Evolutionary conservation across 2,113 vertebrate species (phyloP), one percentile per base, ranked within the genome.

Genomic region (Cephalopterus ornatus): DNA sequence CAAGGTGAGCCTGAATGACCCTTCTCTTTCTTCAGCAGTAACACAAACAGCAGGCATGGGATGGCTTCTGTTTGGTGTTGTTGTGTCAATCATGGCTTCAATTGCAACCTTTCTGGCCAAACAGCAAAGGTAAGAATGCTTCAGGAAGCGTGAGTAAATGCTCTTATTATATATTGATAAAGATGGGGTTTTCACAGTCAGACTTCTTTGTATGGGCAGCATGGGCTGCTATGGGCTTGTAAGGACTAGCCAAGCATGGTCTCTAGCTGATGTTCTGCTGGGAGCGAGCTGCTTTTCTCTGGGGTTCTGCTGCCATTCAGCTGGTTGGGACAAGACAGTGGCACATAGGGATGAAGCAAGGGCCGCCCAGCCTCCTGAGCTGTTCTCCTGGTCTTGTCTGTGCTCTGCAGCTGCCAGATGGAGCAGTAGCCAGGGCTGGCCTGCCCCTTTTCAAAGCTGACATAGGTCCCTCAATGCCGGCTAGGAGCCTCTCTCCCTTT

Each of bases 61-160:
- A 59, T 97, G 97, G 96, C 61, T 92, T 33, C 52, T 95, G 14
- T 66, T 96, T 23, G 84, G 53, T 68, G 55, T 39, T 55, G 49
- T 73, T 1, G 14, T 95, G 73, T 67, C 66, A 77, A 26, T 93
- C 8, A 1, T 42, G 53, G 95, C 39, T 78, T 91, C 82, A 65
- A 5, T 97, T 27, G 12, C 81, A 73, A 88, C 85, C n/a, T 87
- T 96, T 81, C 85, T 96, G 95, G 85, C 79, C 82, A 96, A 92
- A 49, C 95, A 94, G 20, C 41, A 16, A 63, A 96, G 97, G 97
- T 97, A 93, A 97, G 96, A 89, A 79, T 32, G 24, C 20, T 74
- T 59, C 28, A 30, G 35, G n/a, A 76, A 75, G 52, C 11, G 37
- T 37, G 27, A 91, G 18, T 18, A 62, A 81, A 37, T 39, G 30